Evolutionary conservation across 1,140 invertebrate species (phyloP).

Genomic region (Vollenhovia emeryi): DNA sequence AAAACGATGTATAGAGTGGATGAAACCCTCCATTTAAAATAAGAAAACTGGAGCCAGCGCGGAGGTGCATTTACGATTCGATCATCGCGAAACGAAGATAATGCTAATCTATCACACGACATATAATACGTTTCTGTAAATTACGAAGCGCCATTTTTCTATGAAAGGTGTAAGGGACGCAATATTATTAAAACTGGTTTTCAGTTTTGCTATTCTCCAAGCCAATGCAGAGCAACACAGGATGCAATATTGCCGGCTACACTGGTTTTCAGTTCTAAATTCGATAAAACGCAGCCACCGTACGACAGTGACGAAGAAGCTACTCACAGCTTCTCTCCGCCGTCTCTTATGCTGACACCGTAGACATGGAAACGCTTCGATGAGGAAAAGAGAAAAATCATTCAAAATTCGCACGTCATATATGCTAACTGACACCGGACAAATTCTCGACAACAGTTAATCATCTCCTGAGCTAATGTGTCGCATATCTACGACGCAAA

Average conservation of each 20-base stretch:
- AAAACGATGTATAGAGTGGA: conserved; percentile 25
- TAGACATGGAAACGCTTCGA: conserved; percentile 59
- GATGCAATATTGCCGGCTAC: conserved; percentile 20
- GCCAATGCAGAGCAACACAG: neutral
- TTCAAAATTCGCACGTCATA: neutral
- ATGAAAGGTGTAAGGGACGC: conserved; percentile 48
- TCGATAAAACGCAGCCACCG: conserved; percentile 49
- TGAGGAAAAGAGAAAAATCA: neutral
- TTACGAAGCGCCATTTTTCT: conserved; percentile 55
- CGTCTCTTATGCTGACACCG: conserved; percentile 9
- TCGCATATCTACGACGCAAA: neutral
- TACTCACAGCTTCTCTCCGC: conserved; percentile 23
- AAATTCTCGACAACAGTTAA: conserved; percentile 22
- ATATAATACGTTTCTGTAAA: neutral
- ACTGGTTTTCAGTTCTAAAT: conserved; percentile 71
- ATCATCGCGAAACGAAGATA: neutral
- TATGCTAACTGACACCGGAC: conserved; percentile 18
- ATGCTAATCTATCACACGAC: no score
- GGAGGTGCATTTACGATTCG: conserved; percentile 36
- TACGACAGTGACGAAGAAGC: conserved; percentile 42
- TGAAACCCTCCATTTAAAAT: conserved; percentile 28
- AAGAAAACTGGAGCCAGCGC: conserved; percentile 37
- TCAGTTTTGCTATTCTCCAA: conserved; percentile 60
- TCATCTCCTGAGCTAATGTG: neutral
- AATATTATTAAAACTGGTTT: conserved; percentile 63